Percentiles rank a stretch among this genome's conserved stretches.
phyloP scores from a whole-genome alignment of 2,797 vertebrate species.

The Manis crassicaudata region DNA sequence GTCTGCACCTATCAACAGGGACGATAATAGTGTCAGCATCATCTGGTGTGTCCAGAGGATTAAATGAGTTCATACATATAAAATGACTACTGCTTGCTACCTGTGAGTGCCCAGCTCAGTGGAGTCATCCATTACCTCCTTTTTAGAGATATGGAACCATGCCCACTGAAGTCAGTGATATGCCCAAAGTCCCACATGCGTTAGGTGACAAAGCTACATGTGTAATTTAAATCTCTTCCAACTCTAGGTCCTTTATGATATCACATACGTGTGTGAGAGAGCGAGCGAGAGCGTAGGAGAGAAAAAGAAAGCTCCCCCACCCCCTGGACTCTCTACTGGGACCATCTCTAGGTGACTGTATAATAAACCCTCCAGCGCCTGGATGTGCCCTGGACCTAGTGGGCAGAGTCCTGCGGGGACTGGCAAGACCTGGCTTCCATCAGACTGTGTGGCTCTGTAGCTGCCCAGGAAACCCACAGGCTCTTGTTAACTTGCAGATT shows the following conservation, averaged over 20 bases:
- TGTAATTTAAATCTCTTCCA: not conserved
- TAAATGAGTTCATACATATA: not conserved
- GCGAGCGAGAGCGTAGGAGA: too few species aligned
- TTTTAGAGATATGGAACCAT: not conserved
- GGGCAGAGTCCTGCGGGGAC: too few species aligned
- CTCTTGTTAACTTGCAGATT: not conserved
- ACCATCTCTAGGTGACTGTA: not conserved
- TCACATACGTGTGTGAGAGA: not conserved
- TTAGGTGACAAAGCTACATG: not conserved
- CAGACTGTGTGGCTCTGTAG: not conserved
- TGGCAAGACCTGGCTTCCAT: not conserved
- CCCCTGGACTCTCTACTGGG: not conserved
- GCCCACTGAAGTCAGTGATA: not conserved
- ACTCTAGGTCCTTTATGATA: not conserved
- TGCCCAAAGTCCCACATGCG: not conserved
- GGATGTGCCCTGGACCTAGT: not conserved
- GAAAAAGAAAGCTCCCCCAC: not conserved
- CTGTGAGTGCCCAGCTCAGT: not conserved
- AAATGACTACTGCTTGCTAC: not conserved
- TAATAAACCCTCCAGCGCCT: too few species aligned
- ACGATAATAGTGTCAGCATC: accelerated
- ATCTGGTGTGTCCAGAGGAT: not conserved
- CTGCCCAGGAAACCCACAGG: too few species aligned
- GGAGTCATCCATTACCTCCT: accelerated
- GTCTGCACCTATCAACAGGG: not conserved